Evolutionary conservation across 1,140 invertebrate species (phyloP), one percentile per base, ranked within the genome.

Genomic region (Whitmania pigra): DNA sequence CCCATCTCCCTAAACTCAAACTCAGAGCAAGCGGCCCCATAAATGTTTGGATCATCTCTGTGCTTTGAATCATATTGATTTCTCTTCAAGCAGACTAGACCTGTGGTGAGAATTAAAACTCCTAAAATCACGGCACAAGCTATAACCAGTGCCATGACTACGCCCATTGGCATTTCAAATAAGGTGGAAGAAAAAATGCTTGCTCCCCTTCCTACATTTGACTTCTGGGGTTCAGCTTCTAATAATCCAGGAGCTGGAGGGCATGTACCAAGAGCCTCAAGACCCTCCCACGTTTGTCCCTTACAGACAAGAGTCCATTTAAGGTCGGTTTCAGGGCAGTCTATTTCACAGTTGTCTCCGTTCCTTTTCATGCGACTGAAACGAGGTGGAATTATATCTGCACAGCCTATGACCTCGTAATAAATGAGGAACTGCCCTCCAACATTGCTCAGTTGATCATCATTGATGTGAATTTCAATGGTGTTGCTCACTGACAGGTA

Each of bases 321-420:
- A 25, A 70, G 15, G 49, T 70, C n/a, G 13, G 43, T 53, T 40
- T 49, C 69, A 40, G 69, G 69, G 69, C 69, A 70, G 69, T 70
- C 69, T 36, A 70, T 70, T 27, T 49, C 53, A 25, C 43, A 53
- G 31, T 25, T 29, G 43, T 53, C 43, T 18, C 69, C 69, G 15
- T 20, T n/a, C 53, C 69, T 40, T 49, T 31, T 70, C 69, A 70
- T 70, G 18, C 69, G 69, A 70, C 69, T 70, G 43, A 53, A 49
- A 36, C 27, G 40, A 27, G 49, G 69, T 11, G 69, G 69, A n/a
- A 54, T 53, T 36, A 70, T 20, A 49, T 70, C 69, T 6, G 69
- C 31, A 70, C 69, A 70, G 17, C 69, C 69, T 36, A 53, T 20
- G 31, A 49, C 69, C 43, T 70, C 69, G 27, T 70, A 70, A 29